These are phyloP conservation scores for Cheilinus undulatus DNA, from an alignment of 2,113 vertebrate genomes.

Conservation along the genomic window DNA sequence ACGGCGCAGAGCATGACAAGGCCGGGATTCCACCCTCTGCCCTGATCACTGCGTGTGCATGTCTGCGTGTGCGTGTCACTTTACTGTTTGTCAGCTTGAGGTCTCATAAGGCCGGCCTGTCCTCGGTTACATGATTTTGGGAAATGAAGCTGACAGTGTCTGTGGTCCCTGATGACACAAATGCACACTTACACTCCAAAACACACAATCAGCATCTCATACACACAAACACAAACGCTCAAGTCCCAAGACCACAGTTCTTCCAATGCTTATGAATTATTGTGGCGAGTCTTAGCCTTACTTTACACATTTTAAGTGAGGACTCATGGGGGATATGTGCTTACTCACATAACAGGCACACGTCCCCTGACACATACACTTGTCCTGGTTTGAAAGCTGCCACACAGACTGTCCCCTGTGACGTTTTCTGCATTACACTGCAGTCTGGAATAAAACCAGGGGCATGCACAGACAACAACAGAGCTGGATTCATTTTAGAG, in stretches of 20 bases:
- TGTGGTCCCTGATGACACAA: conserved; percentile 55
- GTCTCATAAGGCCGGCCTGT: conserved; percentile 64
- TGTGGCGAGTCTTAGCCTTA: conserved; percentile 56
- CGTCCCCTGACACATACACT: conserved; percentile 58
- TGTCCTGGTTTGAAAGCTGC: conserved; percentile 59
- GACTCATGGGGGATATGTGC: conserved; percentile 49
- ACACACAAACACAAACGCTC: conserved; percentile 13
- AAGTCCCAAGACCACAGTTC: conserved; percentile 45
- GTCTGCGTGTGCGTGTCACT: conserved; percentile 30
- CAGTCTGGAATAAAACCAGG: conserved; percentile 32
- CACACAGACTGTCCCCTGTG: conserved; percentile 57
- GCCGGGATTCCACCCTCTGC: conserved; percentile 62
- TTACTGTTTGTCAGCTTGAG: conserved; percentile 52
- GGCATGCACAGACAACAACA: conserved; percentile 25
- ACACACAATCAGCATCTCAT: conserved; percentile 4
- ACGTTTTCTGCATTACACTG: conserved; percentile 42
- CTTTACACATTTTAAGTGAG: conserved; percentile 64
- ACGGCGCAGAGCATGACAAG: conserved; percentile 74
- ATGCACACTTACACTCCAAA: not conserved
- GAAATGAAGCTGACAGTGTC: conserved; percentile 67
- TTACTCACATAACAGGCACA: conserved; percentile 60
- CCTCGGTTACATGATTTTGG: conserved; percentile 65
- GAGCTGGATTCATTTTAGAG: conserved; percentile 36
- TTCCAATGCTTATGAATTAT: conserved; percentile 66
- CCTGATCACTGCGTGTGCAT: conserved; percentile 28